phyloP scores from a whole-genome alignment of 2,113 vertebrate genomes.

The Sinocyclocheilus anshuiensis region DNA sequence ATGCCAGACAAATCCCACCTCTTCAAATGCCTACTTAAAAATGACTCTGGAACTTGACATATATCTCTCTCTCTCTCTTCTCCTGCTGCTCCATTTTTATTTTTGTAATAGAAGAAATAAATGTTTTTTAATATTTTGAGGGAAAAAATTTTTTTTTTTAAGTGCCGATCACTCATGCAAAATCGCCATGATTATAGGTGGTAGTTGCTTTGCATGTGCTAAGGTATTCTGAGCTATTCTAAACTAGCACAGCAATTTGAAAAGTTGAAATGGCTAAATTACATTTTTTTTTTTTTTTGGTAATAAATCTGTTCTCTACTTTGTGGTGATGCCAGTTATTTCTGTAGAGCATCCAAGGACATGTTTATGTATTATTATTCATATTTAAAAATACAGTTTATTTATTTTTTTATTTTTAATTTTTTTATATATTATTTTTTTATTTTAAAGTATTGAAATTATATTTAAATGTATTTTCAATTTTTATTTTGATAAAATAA shows the following conservation, averaged over 20 bases:
- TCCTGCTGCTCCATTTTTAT: slow-evolving; percentile 54
- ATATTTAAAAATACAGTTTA: neutral
- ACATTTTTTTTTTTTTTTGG: neutral
- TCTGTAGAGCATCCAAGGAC: neutral
- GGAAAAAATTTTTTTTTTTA: neutral
- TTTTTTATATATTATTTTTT: neutral
- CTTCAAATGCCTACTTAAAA: slow-evolving; percentile 19
- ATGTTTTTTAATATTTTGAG: neutral
- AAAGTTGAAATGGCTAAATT: too few relatives aligned
- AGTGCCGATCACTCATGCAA: neutral
- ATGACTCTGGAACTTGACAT: neutral
- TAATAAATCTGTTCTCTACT: neutral
- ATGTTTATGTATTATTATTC: neutral
- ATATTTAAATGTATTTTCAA: too few relatives aligned
- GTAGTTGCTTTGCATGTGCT: neutral
- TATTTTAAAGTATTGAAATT: too few relatives aligned
- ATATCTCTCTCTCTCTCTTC: neutral
- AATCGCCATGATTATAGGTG: neutral
- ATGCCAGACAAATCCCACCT: slow-evolving; percentile 74
- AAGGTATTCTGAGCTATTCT: neutral
- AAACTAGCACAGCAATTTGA: too few relatives aligned
- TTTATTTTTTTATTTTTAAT: too few relatives aligned
- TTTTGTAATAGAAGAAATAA: neutral
- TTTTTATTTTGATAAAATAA: too few relatives aligned
- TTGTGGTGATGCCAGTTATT: neutral